Base-by-base conservation (phyloP, 1,140 invertebrate species). In the Tetraneura akinire region DNA sequence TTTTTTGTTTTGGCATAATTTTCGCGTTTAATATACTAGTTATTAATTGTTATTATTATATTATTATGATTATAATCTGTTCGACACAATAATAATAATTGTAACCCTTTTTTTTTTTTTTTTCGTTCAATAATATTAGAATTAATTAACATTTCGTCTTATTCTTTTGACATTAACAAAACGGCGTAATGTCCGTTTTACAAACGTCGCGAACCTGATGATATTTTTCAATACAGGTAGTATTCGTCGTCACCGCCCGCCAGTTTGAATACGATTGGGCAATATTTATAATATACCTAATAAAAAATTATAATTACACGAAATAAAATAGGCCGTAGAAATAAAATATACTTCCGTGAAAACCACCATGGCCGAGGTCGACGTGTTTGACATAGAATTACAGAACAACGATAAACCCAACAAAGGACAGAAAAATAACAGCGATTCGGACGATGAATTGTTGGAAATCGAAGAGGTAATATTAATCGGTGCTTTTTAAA, bases 371-470 rank as follows among this genome's bases (percentile, higher is more conserved):
- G 74, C 74, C 55, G 74, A 78, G 81, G 82, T 80, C 74, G 81
- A 71, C 32, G 89, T 96, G 85, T 96, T 97, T 87, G 94, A 96
- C 88, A 90, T 97, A 85, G 94, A 97, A 87, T 87, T 96, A 83
- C 91, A 92, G 83, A 90, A 91, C 83, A 88, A 89, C 82, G 92
- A 93, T 85, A 88, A 89, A 80, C 89, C 89, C 85, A 89, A 90
- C 81, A 90, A 90, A 83, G 42, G 66, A 10, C 55, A n/a, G 6
- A 78, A 78, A 55, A 78, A 60, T 10, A 62, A 60, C 21, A 78
- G 74, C 37, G 91, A 93, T 84, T 93, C 92, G 60, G 92, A 94
- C 84, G 94, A 96, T 86, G 92, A 88, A 82, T 83, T 91, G 83
- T 92, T 95, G 85, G 93, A 94, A 85, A 87, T 92, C 82, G 92